Base-by-base conservation (phyloP, 2,888 invertebrate species). In the Perithous albicinctus region DNA sequence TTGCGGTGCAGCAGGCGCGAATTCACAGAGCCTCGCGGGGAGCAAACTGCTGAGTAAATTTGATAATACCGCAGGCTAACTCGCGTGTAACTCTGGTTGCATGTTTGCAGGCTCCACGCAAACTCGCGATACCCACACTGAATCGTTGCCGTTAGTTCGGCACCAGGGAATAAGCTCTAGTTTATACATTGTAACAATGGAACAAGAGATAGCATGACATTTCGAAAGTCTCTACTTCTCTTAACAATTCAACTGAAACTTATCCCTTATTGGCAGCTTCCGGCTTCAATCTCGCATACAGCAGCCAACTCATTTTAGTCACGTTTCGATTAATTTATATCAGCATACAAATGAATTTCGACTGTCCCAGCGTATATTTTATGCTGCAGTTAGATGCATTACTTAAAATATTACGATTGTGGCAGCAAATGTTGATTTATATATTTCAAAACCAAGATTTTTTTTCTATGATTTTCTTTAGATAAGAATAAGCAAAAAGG, bases 1-100 rank as follows among this genome's bases (percentile, higher is more conserved):
- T 46, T 67, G 77, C 73, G 7, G 26, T 48, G 54, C 63, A 12
- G 63, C 77, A 78, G 81, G 81, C 81, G 77, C 72, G 23, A 41
- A 54, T 54, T 35, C 41, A 38, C 51, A 2, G 26, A 35, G 43
- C 32, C 69, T 54, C 54, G 35, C 15, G 15, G 32, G 64, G 48
- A 7, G 20, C 32, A 43, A 59, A 46, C 64, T 23, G 23, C 64
- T 35, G 20, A 38, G 29, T 38, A 70, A 54, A 64, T 78, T 77
- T 51, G 32, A 66, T 59, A 59, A 66, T 72, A 61, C 41, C 48
- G 23, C 32, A 38, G 23, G 46, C 70, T 61, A 59, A 66, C 32
- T 41, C 48, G 41, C 51, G 48, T 15, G 61, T 56, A 69, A 66
- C 59, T 32, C 51, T n/a, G 26, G 63, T 75, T 46, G 56, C 29